Percentiles rank a stretch among this genome's conserved stretches.
Conservation (phyloP, 2,113 vertebrate species). For the Leptobrachium ailaonicum region DNA sequence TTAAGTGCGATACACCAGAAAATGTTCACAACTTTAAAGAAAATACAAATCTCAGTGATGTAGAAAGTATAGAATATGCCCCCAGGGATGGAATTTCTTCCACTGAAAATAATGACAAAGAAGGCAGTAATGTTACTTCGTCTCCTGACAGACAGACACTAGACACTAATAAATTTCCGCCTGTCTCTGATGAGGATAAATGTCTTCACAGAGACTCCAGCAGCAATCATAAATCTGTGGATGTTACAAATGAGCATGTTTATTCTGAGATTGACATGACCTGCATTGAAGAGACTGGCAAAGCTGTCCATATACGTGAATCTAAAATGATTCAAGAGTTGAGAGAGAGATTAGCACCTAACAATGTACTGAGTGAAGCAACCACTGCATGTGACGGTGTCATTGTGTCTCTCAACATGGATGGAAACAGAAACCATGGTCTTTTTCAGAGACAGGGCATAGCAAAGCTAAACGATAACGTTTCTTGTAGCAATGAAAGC, state of each 20-base stretch:
- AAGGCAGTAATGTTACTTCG: constrained; percentile 51
- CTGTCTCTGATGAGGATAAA: constrained; percentile 49
- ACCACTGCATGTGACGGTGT: constrained; percentile 52
- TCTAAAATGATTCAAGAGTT: constrained; percentile 48
- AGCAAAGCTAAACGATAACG: constrained; percentile 40
- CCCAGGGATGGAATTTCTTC: not conserved
- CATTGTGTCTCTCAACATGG: constrained; percentile 40
- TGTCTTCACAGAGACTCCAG: constrained; percentile 39
- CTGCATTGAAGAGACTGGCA: constrained; percentile 28
- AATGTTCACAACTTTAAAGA: constrained; percentile 57
- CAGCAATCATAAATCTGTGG: constrained; percentile 33
- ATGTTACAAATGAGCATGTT: constrained; percentile 40
- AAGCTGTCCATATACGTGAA: constrained; percentile 46
- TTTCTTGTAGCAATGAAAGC: not conserved
- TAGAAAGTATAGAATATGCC: constrained; percentile 58
- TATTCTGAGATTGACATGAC: constrained; percentile 51
- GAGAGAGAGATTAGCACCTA: constrained; percentile 52
- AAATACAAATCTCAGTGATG: not conserved
- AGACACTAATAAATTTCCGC: constrained; percentile 50
- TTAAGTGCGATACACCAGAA: constrained; percentile 56
- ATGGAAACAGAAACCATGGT: constrained; percentile 55
- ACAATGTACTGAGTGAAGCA: constrained; percentile 46
- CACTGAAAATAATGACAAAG: constrained; percentile 50
- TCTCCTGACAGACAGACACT: constrained; percentile 42
- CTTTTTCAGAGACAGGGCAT: constrained; percentile 51